Conservation (phyloP, 2,888 invertebrate species). For the Theodoxus fluviatilis region DNA sequence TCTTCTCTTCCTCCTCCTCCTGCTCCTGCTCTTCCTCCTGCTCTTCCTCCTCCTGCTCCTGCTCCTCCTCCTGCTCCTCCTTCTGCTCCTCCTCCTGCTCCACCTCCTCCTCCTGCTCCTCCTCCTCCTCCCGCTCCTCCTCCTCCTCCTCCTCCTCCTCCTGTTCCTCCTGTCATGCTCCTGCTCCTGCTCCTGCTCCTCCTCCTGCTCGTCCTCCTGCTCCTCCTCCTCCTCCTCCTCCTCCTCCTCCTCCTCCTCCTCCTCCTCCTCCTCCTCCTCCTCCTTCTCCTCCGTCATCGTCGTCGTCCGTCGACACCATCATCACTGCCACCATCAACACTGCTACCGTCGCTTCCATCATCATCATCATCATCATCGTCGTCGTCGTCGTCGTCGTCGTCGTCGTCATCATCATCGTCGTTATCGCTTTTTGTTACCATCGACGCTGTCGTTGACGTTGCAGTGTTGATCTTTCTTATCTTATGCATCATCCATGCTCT, state of each 20-base stretch:
- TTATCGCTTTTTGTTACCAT: too few species aligned
- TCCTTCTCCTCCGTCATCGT: too few species aligned
- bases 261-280: neutral
- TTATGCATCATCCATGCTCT: too few species aligned
- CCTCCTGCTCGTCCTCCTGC: neutral
- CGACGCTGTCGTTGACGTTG: too few species aligned
- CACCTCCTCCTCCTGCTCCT: neutral
- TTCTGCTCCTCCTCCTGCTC: neutral
- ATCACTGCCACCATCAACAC: too few species aligned
- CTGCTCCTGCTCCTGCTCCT: neutral
- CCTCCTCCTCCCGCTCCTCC: neutral
- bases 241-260: neutral
- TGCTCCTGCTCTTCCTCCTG: neutral
- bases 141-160: neutral
- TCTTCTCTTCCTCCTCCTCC: neutral
- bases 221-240: conserved; percentile 4
- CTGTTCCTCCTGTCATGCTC: neutral
- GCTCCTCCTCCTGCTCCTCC: neutral
- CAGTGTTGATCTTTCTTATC: too few species aligned
- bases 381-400: too few species aligned
- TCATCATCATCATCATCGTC: too few species aligned
- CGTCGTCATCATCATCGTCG: too few species aligned
- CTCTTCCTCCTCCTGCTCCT: neutral
- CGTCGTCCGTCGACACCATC: too few species aligned
- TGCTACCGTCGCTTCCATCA: too few species aligned